Evolutionary conservation across 2,888 invertebrate species (phyloP).

Genomic region (Cephalotes varians): DNA sequence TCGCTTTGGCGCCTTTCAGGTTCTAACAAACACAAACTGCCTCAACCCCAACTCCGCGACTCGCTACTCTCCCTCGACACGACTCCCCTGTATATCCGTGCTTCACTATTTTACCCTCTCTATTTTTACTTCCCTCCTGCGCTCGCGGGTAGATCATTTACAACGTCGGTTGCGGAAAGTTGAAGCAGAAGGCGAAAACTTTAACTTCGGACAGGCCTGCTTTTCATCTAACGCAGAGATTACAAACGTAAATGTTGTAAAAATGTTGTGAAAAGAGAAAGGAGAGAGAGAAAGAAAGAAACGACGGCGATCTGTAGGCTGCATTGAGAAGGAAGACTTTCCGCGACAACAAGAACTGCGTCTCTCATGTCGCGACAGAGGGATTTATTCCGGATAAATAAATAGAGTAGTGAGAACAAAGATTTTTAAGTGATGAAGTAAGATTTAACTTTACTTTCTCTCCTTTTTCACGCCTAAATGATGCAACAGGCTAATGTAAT

Average conservation of each 20-base stretch:
- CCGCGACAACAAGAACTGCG: slow-evolving; percentile 27
- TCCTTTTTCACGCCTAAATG: not conserved
- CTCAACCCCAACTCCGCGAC: slow-evolving; percentile 10
- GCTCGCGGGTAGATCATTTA: slow-evolving; percentile 42
- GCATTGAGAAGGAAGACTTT: slow-evolving; percentile 2
- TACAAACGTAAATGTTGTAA: slow-evolving; percentile 19
- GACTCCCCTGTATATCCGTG: slow-evolving; percentile 10
- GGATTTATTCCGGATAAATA: slow-evolving; percentile 35
- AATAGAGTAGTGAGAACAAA: slow-evolving; percentile 16
- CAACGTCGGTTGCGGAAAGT: slow-evolving; percentile 38
- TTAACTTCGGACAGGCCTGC: slow-evolving; percentile 27
- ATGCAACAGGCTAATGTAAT: not conserved
- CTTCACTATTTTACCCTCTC: not conserved
- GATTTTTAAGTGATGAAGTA: not conserved
- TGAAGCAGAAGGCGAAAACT: slow-evolving; percentile 41
- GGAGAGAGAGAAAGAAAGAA: not conserved
- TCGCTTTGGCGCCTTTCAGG: slow-evolving; percentile 48
- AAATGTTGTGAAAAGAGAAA: not conserved
- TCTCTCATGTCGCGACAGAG: not conserved
- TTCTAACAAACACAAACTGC: slow-evolving; percentile 47
- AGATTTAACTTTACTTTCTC: slow-evolving; percentile 2
- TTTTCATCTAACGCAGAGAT: slow-evolving; percentile 25
- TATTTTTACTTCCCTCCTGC: slow-evolving; percentile 19
- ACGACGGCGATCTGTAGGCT: not conserved
- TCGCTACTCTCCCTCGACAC: slow-evolving; percentile 16